Conservation (phyloP, 2,797 vertebrate genomes). For the Mus caroli region DNA sequence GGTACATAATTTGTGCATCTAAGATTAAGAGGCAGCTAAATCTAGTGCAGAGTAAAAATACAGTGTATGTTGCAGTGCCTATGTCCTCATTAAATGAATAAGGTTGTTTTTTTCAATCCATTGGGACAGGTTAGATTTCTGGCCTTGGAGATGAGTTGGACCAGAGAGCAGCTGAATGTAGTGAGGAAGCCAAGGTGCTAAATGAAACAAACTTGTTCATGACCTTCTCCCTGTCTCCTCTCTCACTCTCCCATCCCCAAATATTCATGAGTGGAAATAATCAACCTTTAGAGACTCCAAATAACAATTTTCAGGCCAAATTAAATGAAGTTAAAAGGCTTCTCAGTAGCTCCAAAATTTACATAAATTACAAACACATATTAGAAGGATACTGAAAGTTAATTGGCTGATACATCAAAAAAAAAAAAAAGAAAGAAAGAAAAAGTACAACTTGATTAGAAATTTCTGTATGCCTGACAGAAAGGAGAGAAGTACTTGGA, state of each 20-base stretch:
- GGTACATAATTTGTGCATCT: not conserved
- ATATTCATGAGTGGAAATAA: constrained; percentile 48
- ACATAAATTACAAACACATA: constrained; percentile 59
- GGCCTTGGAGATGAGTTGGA: not conserved
- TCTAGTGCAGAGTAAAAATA: not conserved
- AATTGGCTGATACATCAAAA: constrained; percentile 47
- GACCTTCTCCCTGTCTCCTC: not conserved
- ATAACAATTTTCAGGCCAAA: constrained; percentile 68
- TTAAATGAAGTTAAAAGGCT: constrained; percentile 68
- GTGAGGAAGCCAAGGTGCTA: not conserved
- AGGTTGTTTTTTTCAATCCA: not conserved
- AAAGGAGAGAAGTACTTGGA: not conserved
- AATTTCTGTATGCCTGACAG: not conserved
- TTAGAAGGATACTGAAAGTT: constrained; percentile 68
- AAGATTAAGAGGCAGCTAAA: not conserved
- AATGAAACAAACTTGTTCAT: not conserved
- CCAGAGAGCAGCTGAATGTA: not conserved
- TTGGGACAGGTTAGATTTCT: not conserved
- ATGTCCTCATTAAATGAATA: not conserved
- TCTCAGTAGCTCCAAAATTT: constrained; percentile 66
- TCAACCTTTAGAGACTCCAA: constrained; percentile 55
- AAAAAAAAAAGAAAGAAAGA: constrained; percentile 3
- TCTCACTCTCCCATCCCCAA: not conserved
- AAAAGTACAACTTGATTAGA: constrained; percentile 41
- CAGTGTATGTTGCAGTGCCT: not conserved